These are phyloP conservation scores for Propithecus perrieri DNA, from an alignment of 2,797 vertebrate genomes.

Conservation along the genomic window DNA sequence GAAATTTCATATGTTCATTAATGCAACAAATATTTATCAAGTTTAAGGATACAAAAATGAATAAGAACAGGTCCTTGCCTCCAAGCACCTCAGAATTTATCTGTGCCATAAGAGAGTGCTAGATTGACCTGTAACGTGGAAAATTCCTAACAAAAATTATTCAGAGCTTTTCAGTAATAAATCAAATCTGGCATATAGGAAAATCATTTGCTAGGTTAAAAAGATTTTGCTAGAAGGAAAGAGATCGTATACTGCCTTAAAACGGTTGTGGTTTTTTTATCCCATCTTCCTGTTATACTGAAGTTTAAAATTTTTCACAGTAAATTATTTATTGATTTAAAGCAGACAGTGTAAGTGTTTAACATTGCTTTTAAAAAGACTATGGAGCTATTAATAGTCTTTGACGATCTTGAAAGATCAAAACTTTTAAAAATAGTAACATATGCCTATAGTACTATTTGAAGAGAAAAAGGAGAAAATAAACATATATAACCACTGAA, in stretches of 20 bases:
- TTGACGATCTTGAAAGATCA: not conserved
- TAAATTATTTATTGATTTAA: constrained; percentile 20
- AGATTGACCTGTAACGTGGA: not conserved
- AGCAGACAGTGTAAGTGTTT: not conserved
- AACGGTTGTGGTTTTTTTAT: not conserved
- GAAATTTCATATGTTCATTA: constrained; percentile 46
- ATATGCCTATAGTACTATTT: not conserved
- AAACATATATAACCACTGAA: not conserved
- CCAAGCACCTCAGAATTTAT: constrained; percentile 27
- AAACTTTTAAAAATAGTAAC: constrained; percentile 34
- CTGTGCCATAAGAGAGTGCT: not conserved
- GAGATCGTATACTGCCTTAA: not conserved
- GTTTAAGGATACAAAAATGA: constrained; percentile 47
- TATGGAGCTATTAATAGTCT: not conserved
- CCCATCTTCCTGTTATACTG: not conserved
- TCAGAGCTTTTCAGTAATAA: constrained; percentile 33
- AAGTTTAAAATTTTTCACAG: constrained; percentile 16
- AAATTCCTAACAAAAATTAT: constrained; percentile 48
- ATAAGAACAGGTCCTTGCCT: not conserved
- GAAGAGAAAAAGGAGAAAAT: not conserved
- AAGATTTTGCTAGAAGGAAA: constrained; percentile 50
- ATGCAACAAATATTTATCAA: constrained; percentile 68
- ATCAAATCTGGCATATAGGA: constrained; percentile 46
- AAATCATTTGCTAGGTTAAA: constrained; percentile 52
- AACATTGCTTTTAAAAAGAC: not conserved